A percentile compares a stretch with the other conserved stretches of the same genome.
Conservation (phyloP, 2,888 invertebrate genomes). For the Eustalomyia histrio region DNA sequence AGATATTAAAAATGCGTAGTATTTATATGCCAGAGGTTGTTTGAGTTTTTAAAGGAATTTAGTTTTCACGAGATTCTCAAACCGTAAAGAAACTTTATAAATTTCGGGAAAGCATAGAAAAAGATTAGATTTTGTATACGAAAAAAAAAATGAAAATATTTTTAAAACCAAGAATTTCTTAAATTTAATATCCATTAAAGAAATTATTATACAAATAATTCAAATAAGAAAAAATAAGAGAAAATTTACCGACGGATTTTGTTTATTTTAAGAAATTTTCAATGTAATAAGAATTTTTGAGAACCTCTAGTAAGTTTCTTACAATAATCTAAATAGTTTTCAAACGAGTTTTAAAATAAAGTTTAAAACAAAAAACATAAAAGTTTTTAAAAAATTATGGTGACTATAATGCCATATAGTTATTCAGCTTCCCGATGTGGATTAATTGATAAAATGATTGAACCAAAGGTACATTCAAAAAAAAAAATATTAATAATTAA, state of each 20-base stretch:
- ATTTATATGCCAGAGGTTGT: conserved; percentile 20
- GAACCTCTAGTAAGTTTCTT: conserved; percentile 45
- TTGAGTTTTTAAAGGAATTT: conserved; percentile 61
- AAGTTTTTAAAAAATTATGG: conserved; percentile 73
- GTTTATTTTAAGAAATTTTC: not conserved
- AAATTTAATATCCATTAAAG: not conserved
- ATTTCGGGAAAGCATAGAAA: conserved; percentile 54
- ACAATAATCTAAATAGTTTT: not conserved
- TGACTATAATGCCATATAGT: conserved; percentile 80
- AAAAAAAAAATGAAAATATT: conserved; percentile 11
- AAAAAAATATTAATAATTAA: conserved; percentile 9
- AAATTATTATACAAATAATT: not conserved
- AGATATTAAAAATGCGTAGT: conserved; percentile 7
- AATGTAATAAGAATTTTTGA: not conserved
- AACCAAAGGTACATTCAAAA: conserved; percentile 77
- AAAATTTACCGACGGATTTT: conserved; percentile 38
- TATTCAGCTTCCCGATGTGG: conserved; percentile 79
- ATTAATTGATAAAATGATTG: conserved; percentile 80
- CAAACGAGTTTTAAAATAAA: conserved; percentile 10
- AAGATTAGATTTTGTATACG: not conserved
- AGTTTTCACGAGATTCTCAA: conserved; percentile 73
- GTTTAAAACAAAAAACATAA: not conserved
- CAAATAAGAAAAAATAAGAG: not conserved
- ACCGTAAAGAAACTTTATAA: conserved; percentile 67
- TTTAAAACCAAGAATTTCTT: conserved; percentile 1